These are phyloP conservation scores for Heteromormyrus szaboi DNA, from an alignment of 2,797 vertebrate species.

Conservation along the genomic window DNA sequence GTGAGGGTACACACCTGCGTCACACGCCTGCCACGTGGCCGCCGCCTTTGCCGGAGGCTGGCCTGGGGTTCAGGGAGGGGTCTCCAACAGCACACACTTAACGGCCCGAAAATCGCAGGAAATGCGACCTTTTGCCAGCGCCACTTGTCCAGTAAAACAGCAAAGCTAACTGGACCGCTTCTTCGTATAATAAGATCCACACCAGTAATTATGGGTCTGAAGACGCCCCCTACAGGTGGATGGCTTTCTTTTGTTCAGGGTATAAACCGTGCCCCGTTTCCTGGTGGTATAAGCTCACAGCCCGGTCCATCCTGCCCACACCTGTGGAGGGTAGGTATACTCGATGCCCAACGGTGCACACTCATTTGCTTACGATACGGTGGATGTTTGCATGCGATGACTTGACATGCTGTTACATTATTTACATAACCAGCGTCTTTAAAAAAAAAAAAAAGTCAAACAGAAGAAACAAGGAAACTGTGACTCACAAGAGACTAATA, in stretches of 20 bases:
- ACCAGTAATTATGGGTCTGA: background rate
- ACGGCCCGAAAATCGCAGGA: background rate
- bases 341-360: background rate
- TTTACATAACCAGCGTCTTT: background rate
- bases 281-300: background rate
- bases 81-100: background rate
- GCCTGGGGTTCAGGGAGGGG: background rate
- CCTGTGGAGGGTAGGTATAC: background rate
- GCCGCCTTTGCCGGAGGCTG: background rate
- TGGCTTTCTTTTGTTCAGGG: background rate
- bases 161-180: background rate
- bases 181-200: slow-evolving; percentile 11
- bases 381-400: background rate
- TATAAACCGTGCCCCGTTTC: background rate
- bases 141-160: background rate
- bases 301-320: background rate
- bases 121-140: background rate
- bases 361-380: background rate
- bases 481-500: background rate
- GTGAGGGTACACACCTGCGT: background rate
- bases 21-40: background rate
- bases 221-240: background rate
- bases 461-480: background rate
- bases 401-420: background rate
- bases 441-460: background rate